Evolutionary conservation across 1,140 invertebrate genomes (phyloP), one percentile per base, ranked within the genome.

Genomic region (Drosophila suzukii): DNA sequence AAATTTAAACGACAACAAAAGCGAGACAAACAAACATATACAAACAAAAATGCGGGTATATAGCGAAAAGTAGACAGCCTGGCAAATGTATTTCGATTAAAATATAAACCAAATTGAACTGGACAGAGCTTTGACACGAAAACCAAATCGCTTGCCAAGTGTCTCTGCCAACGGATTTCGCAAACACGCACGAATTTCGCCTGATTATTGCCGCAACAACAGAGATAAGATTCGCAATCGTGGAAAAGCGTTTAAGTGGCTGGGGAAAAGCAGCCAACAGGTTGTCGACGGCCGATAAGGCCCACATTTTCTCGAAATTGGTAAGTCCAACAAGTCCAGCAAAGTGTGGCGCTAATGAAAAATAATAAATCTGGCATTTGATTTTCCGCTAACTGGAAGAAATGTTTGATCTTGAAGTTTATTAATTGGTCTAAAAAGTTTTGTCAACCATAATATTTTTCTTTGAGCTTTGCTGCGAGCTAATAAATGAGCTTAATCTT

Each of bases 1-100:
- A 60, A 60, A 88, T 89, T 78, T 81, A 89, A 89, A 89, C 67
- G 84, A 80, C 75, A 83, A 79, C 74, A 77, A 71, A 70, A 50
- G 38, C 65, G 41, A 63, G 62, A 57, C 70, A 57, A 67, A 47
- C 41, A 44, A 73, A 66, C 38, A 59, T 55, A 57, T 54, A 67
- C 41, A 55, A 55, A 51, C 47, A 46, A 36, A 24, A 30, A 47
- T 38, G 55, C 51, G 81, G 20, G 59, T 77, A 58, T 75, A 74
- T 83, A 63, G 44, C 50, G 15, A 47, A 49, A 36, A 32, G 82
- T 79, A 86, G 82, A 88, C 82, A 88, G 83, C 51, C 74, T 78
- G 82, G 62, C 75, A 68, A 81, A 86, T 82, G 82, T 80, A 83
- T 83, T 86, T 83, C 83, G 83, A 88, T 86, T 83, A 88, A 80